Percentiles rank a stretch among this genome's conserved stretches.
Conservation (phyloP, 2,797 vertebrate genomes). For the Sebastes taczanowskii region DNA sequence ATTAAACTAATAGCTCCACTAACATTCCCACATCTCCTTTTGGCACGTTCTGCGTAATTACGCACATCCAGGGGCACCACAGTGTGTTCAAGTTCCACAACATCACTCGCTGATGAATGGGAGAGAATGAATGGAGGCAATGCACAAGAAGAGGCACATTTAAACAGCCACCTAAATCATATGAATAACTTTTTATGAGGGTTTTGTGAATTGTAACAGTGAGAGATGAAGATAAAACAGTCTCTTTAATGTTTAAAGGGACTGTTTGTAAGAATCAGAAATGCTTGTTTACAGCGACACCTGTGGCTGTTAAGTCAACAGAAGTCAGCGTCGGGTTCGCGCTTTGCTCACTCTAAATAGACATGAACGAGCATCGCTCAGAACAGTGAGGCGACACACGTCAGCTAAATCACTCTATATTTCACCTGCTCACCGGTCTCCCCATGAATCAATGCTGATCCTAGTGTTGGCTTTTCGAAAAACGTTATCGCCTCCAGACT, state of each 20-base stretch:
- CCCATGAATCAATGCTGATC: too few species aligned
- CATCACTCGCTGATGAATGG: background rate
- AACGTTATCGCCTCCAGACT: too few species aligned
- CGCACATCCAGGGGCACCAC: constrained; percentile 8
- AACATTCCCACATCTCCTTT: background rate
- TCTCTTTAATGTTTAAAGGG: background rate
- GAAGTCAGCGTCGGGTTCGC: too few species aligned
- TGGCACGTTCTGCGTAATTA: constrained; percentile 56
- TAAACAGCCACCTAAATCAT: background rate
- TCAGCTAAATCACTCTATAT: too few species aligned
- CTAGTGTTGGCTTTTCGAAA: too few species aligned
- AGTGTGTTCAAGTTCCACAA: background rate
- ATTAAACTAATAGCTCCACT: background rate
- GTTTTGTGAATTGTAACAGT: background rate
- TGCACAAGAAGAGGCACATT: background rate
- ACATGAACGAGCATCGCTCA: too few species aligned
- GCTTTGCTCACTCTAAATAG: too few species aligned
- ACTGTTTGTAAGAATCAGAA: too few species aligned
- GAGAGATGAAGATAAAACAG: background rate
- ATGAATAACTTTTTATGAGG: background rate
- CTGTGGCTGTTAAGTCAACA: too few species aligned
- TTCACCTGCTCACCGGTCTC: too few species aligned
- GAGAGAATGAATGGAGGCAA: background rate
- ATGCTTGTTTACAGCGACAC: too few species aligned
- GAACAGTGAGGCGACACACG: too few species aligned